phyloP scores from a whole-genome alignment of 2,888 invertebrate genomes.

The Pteria penguin region DNA sequence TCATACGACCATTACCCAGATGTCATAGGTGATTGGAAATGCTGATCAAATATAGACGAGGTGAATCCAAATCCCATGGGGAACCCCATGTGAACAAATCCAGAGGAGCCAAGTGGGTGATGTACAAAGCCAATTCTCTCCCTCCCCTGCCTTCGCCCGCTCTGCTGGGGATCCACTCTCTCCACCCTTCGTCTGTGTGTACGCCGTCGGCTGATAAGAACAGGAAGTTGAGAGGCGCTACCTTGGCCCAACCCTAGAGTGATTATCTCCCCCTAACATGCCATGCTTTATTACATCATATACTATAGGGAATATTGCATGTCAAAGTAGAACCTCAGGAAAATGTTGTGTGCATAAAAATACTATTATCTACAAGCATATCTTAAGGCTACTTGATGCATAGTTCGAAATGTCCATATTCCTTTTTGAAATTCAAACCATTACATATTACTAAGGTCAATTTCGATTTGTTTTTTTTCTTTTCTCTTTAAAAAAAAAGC shows the following conservation, averaged over 20 bases:
- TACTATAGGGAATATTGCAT: too few relatives aligned
- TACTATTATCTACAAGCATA: neutral
- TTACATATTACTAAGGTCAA: too few relatives aligned
- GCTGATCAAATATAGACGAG: conserved; percentile 64
- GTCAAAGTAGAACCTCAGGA: too few relatives aligned
- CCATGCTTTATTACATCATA: too few relatives aligned
- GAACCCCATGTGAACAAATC: conserved; percentile 57
- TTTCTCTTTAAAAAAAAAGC: too few relatives aligned
- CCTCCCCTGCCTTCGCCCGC: conserved; percentile 45
- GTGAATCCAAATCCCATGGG: conserved; percentile 63
- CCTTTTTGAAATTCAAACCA: too few relatives aligned
- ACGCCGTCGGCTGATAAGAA: conserved; percentile 15
- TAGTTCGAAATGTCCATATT: too few relatives aligned
- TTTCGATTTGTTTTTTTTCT: too few relatives aligned
- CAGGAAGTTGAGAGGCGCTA: neutral
- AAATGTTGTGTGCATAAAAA: too few relatives aligned
- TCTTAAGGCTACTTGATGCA: neutral
- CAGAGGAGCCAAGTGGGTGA: conserved; percentile 42
- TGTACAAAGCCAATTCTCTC: conserved; percentile 46
- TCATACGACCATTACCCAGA: conserved; percentile 52
- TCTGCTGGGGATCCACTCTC: conserved; percentile 24
- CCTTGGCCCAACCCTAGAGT: conserved; percentile 11
- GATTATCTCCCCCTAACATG: neutral
- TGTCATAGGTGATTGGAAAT: conserved; percentile 50
- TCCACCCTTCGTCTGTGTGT: conserved; percentile 23